phyloP scores from a whole-genome alignment of 1,140 invertebrate genomes.

The Drosophila lini region DNA sequence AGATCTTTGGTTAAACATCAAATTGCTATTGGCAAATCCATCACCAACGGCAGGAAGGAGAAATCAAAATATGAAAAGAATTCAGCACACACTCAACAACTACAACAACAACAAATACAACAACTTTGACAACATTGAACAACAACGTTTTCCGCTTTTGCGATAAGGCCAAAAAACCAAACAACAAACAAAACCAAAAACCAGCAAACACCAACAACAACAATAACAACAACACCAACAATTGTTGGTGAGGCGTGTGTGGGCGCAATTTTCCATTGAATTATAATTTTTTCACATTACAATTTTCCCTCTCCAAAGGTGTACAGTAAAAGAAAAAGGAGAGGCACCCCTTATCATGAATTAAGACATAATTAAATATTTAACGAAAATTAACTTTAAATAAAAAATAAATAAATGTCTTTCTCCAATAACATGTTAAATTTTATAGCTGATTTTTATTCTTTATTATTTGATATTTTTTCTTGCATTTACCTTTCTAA shows the following conservation, averaged over 20 bases:
- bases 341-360: too few species aligned
- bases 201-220: constrained; percentile 28
- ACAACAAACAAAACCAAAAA: constrained; percentile 42
- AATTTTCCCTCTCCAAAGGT: constrained; percentile 38
- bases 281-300: constrained; percentile 73
- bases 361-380: too few species aligned
- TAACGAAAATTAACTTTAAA: too few species aligned
- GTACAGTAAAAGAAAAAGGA: neutral
- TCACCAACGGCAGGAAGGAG: constrained; percentile 19
- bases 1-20: constrained; percentile 28
- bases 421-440: neutral
- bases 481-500: neutral
- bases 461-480: neutral
- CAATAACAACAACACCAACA: constrained; percentile 39
- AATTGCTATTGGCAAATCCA: constrained; percentile 19
- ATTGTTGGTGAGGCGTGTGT: constrained; percentile 70
- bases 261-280: constrained; percentile 84
- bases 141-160: constrained; percentile 73
- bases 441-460: neutral
- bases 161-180: constrained; percentile 53
- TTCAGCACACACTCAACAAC: constrained; percentile 22
- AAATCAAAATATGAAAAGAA: constrained; percentile 48
- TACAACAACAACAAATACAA: constrained; percentile 20
- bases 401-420: too few species aligned
- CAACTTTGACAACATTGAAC: constrained; percentile 46